Evolutionary conservation across 2,797 vertebrate genomes (phyloP).

Genomic region (Cyprinodon diabolis): DNA sequence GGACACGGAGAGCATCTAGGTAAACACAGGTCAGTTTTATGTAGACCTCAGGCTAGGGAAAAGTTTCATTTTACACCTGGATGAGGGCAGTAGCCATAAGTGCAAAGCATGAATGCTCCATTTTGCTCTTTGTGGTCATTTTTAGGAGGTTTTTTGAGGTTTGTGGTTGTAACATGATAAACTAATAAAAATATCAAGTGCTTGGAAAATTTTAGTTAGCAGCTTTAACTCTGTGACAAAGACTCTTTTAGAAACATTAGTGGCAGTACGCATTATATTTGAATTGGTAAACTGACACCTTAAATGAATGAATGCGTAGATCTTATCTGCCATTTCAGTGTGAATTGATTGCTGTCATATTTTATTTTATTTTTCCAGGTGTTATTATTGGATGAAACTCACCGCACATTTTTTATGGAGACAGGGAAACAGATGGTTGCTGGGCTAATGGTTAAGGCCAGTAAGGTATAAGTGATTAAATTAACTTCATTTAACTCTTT

Average conservation of each 20-base stretch:
- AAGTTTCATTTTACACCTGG: too few relatives aligned
- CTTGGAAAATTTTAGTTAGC: neutral
- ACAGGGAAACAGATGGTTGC: constrained; percentile 96
- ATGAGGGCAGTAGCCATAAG: too few relatives aligned
- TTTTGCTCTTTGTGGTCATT: neutral
- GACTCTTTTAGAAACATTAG: too few relatives aligned
- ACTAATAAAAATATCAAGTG: neutral
- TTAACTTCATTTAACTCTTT: neutral
- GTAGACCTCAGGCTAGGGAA: too few relatives aligned
- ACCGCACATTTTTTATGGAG: constrained; percentile 94
- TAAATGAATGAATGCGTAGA: too few relatives aligned
- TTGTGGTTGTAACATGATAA: neutral
- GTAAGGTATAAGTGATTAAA: constrained; percentile 84
- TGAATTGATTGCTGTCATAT: too few relatives aligned
- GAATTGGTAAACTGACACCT: neutral
- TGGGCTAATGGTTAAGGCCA: constrained; percentile 93
- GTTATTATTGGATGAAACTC: constrained; percentile 88
- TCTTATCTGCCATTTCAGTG: too few relatives aligned
- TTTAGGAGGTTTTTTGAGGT: neutral
- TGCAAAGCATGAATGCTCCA: neutral
- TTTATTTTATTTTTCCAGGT: constrained; percentile 71
- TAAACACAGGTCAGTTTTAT: too few relatives aligned
- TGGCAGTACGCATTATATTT: neutral
- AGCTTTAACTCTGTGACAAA: neutral
- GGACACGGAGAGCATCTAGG: too few relatives aligned